Base-by-base conservation (phyloP, 2,113 vertebrate species). In the Dicerorhinus sumatrensis region DNA sequence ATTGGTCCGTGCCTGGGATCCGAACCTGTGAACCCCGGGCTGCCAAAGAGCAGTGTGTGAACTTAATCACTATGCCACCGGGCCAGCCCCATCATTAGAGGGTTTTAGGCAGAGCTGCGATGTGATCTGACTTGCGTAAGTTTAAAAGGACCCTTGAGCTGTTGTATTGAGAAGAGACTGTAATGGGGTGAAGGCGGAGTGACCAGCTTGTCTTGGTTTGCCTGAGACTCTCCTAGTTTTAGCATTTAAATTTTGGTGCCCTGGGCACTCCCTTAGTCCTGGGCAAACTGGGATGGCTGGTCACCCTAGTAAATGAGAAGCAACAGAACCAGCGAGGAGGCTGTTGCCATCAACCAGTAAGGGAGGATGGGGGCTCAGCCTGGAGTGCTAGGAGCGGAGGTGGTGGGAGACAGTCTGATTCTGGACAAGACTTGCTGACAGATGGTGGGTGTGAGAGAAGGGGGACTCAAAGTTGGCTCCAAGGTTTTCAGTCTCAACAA, bases 211-310 rank as follows among this genome's bases (percentile, higher is more conserved):
- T 60, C 62, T 63, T 3, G 0, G 48, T n/a, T 42, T 79, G 39
- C 51, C 62, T 29, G 56, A 31, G 25, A 73, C 36, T n/a, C 48
- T 18, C 25, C 73, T 31, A 5, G 20, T 56, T n/a, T 67, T 39
- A 73, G 79, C 54, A 54, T 13, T 5, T 21, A 21, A 51, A 29
- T 33, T 73, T 62, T 12, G 2, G 25, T 4, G 6, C 4, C 23
- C 11, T 29, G 67, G 63, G 36, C 9, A 29, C 17, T 54, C 21
- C 48, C 3, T 56, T 2, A 14, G 69, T n/a, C 58, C 92, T 18
- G 12, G 36, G 77, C 10, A 12, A 36, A 7, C 31, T 5, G 8
- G 46, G 12, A 27, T 3, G 1, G 2, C 5, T 6, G 46, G 14
- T 81, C 25, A 51, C 14, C 16, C 20, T 60, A 5, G 8, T 9